Evolutionary conservation across 2,888 invertebrate species (phyloP).

Genomic region (Campaea margaritaria): DNA sequence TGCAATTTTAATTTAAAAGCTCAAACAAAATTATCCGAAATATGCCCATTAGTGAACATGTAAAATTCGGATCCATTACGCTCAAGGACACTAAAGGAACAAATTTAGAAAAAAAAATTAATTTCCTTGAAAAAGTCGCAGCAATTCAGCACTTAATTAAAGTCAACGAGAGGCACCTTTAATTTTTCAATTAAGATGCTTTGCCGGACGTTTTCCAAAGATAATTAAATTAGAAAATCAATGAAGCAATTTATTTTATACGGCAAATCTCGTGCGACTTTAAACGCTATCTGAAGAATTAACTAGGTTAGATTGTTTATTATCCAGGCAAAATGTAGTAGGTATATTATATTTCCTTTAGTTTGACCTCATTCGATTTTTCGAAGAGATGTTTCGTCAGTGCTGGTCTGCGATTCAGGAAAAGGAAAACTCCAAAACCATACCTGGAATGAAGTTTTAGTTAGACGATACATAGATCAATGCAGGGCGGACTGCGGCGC

Average conservation of each 20-base stretch:
- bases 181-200: constrained; percentile 39
- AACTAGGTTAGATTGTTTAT: background rate
- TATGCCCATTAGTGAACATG: background rate
- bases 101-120: constrained; percentile 15
- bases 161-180: constrained; percentile 37
- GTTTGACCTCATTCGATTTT: too few species aligned
- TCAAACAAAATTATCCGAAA: background rate
- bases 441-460: too few species aligned
- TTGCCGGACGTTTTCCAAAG: constrained; percentile 27
- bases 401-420: too few species aligned
- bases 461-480: too few species aligned
- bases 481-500: too few species aligned
- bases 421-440: too few species aligned
- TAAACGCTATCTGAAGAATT: background rate
- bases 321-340: background rate
- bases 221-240: constrained; percentile 37
- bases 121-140: constrained; percentile 23
- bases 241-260: constrained; percentile 24
- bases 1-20: background rate
- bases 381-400: too few species aligned
- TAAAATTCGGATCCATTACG: background rate
- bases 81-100: constrained; percentile 4
- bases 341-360: too few species aligned
- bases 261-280: background rate
- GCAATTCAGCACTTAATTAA: constrained; percentile 44